Base-by-base conservation (phyloP, 2,797 vertebrate genomes). In the Varecia variegata region DNA sequence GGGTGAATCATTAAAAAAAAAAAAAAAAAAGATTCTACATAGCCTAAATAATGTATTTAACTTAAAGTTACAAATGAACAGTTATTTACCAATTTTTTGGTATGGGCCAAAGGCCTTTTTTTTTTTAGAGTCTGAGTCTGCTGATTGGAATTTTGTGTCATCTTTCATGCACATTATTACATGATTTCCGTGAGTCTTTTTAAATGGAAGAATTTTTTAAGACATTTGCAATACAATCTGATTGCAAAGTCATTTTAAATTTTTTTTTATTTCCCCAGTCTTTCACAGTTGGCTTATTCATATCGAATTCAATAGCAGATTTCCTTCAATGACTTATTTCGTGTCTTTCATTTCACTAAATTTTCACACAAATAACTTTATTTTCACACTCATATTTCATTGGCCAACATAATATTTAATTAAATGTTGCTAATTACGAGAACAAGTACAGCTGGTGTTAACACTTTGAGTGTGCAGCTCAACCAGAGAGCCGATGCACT, bases 311-410 rank as follows among this genome's bases (percentile, higher is more conserved):
- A 91, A 5, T 79, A 76, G 67, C 65, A 93, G 0, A 56, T 93
- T 92, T 93, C 35, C 74, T 86, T 93, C 30, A 60, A 2, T 52
- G 47, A 43, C 21, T 73, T 80, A 83, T 85, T 95, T 93, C 35
- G 43, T 90, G 40, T 79, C 54, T 94, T 93, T 85, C 47, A 73
- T 90, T 58, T 83, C 43, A 79, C 50, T 90, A 58, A 62, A 27
- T 88, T 97, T 94, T 90, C 38, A 88, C 71, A 88, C 94, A 93
- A 88, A 85, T 96, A 54, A 82, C 74, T 71, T 93, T 77, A 73
- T 88, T 95, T 95, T 81, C 25, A 82, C 27, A 86, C 52, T 89
- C 17, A 20, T 74, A 20, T 93, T 77, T 84, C 21, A n/a, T 90
- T 71, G 12, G 35, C 65, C 71, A 89, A 79, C 7, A 10, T 87